phyloP scores from a whole-genome alignment of 2,113 vertebrate species.

The Labrus mixtus region DNA sequence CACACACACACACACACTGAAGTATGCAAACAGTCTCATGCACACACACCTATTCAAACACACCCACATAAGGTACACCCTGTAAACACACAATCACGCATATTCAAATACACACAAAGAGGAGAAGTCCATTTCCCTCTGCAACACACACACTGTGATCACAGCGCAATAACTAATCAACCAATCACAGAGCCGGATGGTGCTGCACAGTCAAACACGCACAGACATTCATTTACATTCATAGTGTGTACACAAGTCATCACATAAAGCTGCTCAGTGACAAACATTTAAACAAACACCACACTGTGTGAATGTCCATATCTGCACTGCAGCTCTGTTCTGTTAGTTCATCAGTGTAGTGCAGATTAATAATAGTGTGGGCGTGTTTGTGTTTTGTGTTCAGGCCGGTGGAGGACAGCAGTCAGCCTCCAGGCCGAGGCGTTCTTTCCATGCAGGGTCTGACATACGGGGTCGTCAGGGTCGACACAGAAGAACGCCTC shows the following conservation, averaged over 20 bases:
- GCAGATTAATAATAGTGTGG: neutral
- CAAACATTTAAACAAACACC: neutral
- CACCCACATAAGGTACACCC: neutral
- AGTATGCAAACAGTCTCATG: conserved; percentile 6
- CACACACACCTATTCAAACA: neutral
- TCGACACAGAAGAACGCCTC: conserved; percentile 96
- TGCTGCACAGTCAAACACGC: neutral
- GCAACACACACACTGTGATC: neutral
- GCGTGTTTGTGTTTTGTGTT: neutral
- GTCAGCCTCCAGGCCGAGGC: conserved; percentile 95
- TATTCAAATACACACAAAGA: neutral
- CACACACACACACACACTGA: neutral
- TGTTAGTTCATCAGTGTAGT: conserved; percentile 1
- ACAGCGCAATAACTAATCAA: neutral
- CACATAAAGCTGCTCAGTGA: neutral
- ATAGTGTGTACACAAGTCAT: neutral
- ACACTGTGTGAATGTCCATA: neutral
- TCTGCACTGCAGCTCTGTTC: neutral
- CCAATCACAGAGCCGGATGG: neutral
- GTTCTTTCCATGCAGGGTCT: conserved; percentile 98
- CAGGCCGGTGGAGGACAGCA: conserved; percentile 98
- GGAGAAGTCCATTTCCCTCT: neutral
- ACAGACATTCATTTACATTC: neutral
- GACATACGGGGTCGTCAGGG: conserved; percentile 93
- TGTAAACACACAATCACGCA: neutral